Base-by-base conservation (phyloP, 1,140 invertebrate species). In the Drosophila sp. region DNA sequence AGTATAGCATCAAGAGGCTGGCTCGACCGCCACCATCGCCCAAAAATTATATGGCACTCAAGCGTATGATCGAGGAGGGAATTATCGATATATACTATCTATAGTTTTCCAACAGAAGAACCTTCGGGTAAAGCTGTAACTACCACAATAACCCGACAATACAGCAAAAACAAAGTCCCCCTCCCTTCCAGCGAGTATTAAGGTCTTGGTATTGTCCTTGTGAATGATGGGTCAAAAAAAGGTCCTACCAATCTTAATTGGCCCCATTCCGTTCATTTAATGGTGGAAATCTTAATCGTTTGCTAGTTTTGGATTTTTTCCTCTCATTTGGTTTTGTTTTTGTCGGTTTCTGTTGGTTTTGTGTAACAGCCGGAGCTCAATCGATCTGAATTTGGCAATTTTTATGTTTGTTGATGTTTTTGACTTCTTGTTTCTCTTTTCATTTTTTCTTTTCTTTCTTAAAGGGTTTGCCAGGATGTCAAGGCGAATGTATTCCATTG, bases 401-500 rank as follows among this genome's bases (percentile, higher is more conserved):
- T 90, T 85, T 90, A 90, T 90, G 35, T 38, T 38, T 38, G 35
- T 82, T 90, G 83, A 50, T 27, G 44, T 50, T 50, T 47, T 90
- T 87, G 82, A 90, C 84, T 84, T 50, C 44, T 89, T 84, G 80
- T 89, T 89, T 87, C 80, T 84, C 85, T 90, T 90, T 76, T 90
- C 70, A 75, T 91, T 90, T 90, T 81, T 91, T 90, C 89, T 90
- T 90, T 81, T 91, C 87, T 83, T 85, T 80, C 82, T 93, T 93
- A 87, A 92, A 92, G 93, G 93, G 92, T 84, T 81, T 80, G 90
- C 91, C 92, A 91, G 82, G 92, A 92, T 93, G 93, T 80, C 92
- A 92, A 82, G 93, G 93, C 90, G 93, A 93, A 92, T 93, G 93
- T 92, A 93, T 93, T 90, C 93, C 93, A 90, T 93, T 93, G 79